Evolutionary conservation across 2,113 vertebrate genomes (phyloP).

Genomic region (Erpornis zantholeuca): DNA sequence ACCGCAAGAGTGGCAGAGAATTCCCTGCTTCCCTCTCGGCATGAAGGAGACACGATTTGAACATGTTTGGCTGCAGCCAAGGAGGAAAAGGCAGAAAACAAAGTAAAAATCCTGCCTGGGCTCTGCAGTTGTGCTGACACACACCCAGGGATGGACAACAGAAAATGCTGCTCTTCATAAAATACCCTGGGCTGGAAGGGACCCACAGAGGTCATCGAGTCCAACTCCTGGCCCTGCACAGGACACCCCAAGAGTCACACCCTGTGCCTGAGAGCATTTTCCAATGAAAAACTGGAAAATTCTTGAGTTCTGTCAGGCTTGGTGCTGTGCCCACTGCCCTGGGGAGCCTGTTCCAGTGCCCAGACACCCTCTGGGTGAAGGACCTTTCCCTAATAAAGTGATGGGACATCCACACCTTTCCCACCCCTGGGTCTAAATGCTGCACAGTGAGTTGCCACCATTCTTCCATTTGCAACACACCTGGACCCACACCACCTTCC

Average conservation of each 20-base stretch:
- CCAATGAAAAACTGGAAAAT: no score
- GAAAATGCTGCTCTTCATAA: neutral
- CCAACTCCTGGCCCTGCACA: neutral
- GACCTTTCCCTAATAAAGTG: neutral
- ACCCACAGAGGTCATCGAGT: neutral
- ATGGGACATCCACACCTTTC: neutral
- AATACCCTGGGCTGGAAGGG: neutral
- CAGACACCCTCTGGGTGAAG: neutral
- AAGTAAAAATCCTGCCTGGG: neutral
- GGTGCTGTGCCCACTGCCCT: neutral
- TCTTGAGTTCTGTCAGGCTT: neutral
- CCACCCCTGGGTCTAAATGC: accelerated
- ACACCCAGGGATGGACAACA: accelerated
- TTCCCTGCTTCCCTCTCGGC: neutral
- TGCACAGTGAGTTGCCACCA: neutral
- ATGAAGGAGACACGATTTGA: neutral
- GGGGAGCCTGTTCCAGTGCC: neutral
- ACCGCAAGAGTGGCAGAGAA: neutral
- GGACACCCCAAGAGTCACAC: no score
- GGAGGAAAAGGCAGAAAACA: neutral
- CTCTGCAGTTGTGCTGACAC: neutral
- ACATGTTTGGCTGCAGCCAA: neutral
- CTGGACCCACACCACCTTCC: neutral
- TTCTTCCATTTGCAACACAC: neutral
- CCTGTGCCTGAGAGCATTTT: neutral